Evolutionary conservation across 2,113 vertebrate genomes (phyloP).

Genomic region (Ameiurus melas): DNA sequence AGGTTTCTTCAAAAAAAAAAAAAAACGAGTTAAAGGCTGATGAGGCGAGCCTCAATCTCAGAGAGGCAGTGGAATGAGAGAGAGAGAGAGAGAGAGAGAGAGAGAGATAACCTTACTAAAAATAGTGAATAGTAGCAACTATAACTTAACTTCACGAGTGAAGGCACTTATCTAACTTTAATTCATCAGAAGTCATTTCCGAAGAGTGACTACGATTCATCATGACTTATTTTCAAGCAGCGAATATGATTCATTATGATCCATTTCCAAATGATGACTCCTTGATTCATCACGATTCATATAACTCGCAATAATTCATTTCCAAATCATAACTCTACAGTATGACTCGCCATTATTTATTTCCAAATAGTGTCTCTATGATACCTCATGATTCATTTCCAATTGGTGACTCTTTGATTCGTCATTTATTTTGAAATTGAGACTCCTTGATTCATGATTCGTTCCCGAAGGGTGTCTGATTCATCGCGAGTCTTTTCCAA

Average conservation of each 20-base stretch:
- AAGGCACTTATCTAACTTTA: neutral
- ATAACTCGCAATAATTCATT: no score
- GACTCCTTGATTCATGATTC: neutral
- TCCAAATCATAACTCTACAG: no score
- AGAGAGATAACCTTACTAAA: neutral
- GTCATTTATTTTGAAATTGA: neutral
- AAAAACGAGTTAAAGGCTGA: neutral
- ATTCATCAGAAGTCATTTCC: neutral
- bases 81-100: slow-evolving; percentile 32
- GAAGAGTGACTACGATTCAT: neutral
- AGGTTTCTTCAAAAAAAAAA: neutral
- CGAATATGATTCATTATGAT: neutral
- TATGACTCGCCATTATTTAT: neutral
- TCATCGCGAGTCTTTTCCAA: neutral
- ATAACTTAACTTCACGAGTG: neutral
- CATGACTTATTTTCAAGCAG: neutral
- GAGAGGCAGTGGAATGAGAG: neutral
- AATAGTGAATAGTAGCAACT: neutral
- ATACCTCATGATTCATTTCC: no score
- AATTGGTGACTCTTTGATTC: no score
- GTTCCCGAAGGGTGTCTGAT: neutral
- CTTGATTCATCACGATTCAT: no score
- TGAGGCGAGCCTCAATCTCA: slow-evolving; percentile 23
- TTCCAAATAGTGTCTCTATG: neutral
- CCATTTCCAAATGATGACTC: neutral